Percentiles rank a stretch among this genome's conserved stretches.
phyloP scores from a whole-genome alignment of 2,888 invertebrate genomes.

The Busseola fusca region DNA sequence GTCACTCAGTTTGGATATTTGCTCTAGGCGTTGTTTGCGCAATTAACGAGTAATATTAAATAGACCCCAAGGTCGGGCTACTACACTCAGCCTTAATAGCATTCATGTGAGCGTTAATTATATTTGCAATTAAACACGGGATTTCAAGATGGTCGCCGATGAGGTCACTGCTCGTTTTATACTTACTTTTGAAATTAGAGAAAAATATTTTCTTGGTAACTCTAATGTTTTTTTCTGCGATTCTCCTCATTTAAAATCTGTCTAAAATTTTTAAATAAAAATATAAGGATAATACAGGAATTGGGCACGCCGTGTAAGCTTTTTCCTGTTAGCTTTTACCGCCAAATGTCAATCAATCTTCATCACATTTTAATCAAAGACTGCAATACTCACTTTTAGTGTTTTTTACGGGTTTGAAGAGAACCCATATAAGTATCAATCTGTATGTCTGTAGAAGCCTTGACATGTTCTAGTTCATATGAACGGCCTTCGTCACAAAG shows the following conservation, averaged over 20 bases:
- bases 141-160: slow-evolving; percentile 52
- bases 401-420: not conserved
- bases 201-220: not conserved
- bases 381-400: slow-evolving; percentile 3
- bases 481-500: slow-evolving; percentile 59
- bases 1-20: slow-evolving; percentile 42
- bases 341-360: slow-evolving; percentile 25
- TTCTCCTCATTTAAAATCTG: not conserved
- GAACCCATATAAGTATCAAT: slow-evolving; percentile 10
- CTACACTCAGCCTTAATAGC: slow-evolving; percentile 57
- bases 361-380: slow-evolving; percentile 1
- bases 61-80: slow-evolving; percentile 64
- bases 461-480: slow-evolving; percentile 66
- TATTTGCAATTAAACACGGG: slow-evolving; percentile 61
- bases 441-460: slow-evolving; percentile 45
- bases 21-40: slow-evolving; percentile 58
- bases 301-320: not conserved
- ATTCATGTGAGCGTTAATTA: slow-evolving; percentile 62
- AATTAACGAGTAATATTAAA: slow-evolving; percentile 60
- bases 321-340: slow-evolving; percentile 18
- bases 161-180: slow-evolving; percentile 48
- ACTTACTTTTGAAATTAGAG: slow-evolving; percentile 27
- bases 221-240: not conserved
- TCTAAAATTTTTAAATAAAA: not conserved
- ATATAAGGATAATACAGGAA: not conserved